Conservation (phyloP, 2,113 vertebrate genomes). For the Bagarius yarrelli region DNA sequence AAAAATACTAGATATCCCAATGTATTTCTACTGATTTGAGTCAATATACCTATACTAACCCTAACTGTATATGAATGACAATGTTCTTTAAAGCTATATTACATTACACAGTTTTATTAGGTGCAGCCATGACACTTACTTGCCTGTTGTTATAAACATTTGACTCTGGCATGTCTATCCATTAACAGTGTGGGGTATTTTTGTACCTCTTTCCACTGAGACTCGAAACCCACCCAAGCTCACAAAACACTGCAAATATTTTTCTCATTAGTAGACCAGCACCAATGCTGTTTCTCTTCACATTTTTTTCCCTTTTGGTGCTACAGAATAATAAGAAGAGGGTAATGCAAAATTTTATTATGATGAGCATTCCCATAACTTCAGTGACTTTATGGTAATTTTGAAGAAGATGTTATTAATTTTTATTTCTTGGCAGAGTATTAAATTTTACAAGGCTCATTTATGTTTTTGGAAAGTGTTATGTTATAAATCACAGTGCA, state of each 20-base stretch:
- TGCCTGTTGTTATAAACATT: slow-evolving; percentile 51
- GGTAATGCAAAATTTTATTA: not conserved
- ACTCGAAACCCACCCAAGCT: slow-evolving; percentile 34
- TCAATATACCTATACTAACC: not conserved
- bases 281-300: slow-evolving; percentile 45
- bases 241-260: slow-evolving; percentile 58
- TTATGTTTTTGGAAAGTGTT: not conserved
- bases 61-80: not conserved
- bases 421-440: slow-evolving; percentile 56
- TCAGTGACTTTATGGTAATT: slow-evolving; percentile 11
- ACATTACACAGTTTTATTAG: not conserved
- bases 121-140: slow-evolving; percentile 17
- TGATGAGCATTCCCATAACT: slow-evolving; percentile 25
- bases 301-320: not conserved
- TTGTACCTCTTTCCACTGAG: slow-evolving; percentile 56
- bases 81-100: not conserved
- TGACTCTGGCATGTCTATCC: slow-evolving; percentile 56
- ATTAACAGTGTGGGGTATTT: slow-evolving; percentile 66
- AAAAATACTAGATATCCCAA: not conserved
- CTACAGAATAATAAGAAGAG: slow-evolving; percentile 9
- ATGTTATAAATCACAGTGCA: slow-evolving; percentile 27
- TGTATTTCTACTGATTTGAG: not conserved
- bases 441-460: slow-evolving; percentile 53
- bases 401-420: slow-evolving; percentile 28
- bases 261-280: slow-evolving; percentile 66